These are phyloP conservation scores for Channa argus DNA, from an alignment of 2,113 vertebrate genomes.

Conservation along the genomic window DNA sequence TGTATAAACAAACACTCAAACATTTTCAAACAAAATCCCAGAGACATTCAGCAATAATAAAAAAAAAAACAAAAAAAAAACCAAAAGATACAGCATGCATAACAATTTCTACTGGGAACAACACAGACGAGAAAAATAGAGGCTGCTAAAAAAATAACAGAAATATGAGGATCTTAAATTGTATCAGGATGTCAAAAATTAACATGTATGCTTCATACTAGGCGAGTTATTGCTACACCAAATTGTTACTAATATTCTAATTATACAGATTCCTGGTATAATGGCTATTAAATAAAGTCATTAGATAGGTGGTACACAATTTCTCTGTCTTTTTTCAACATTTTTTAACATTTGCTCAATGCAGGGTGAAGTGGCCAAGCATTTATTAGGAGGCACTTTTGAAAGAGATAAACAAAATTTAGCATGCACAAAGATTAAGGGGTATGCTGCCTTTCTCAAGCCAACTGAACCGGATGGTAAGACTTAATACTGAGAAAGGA, in stretches of 20 bases:
- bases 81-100: slow-evolving; percentile 87
- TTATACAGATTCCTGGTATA: slow-evolving; percentile 68
- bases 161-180: slow-evolving; percentile 58
- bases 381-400: slow-evolving; percentile 86
- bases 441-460: slow-evolving; percentile 34
- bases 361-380: slow-evolving; percentile 77
- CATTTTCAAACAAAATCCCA: slow-evolving; percentile 83
- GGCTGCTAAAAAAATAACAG: slow-evolving; percentile 76
- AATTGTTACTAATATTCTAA: slow-evolving; percentile 69
- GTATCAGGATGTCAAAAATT: slow-evolving; percentile 69
- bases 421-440: slow-evolving; percentile 73
- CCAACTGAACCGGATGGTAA: slow-evolving; percentile 39
- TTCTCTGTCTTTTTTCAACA: slow-evolving; percentile 45
- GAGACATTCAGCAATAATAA: slow-evolving; percentile 66
- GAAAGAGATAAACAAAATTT: slow-evolving; percentile 67
- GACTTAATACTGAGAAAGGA: slow-evolving; percentile 36
- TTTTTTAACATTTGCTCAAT: slow-evolving; percentile 69
- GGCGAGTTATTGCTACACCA: slow-evolving; percentile 83
- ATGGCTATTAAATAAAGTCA: slow-evolving; percentile 55
- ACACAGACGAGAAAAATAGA: slow-evolving; percentile 75
- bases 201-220: slow-evolving; percentile 57
- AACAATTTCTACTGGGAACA: slow-evolving; percentile 84
- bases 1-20: slow-evolving; percentile 53
- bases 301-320: slow-evolving; percentile 52
- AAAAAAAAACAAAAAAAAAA: slow-evolving; percentile 64